Evolutionary conservation across 2,888 invertebrate genomes (phyloP), one percentile per base, ranked within the genome.

Genomic region (Hypsopygia costalis): DNA sequence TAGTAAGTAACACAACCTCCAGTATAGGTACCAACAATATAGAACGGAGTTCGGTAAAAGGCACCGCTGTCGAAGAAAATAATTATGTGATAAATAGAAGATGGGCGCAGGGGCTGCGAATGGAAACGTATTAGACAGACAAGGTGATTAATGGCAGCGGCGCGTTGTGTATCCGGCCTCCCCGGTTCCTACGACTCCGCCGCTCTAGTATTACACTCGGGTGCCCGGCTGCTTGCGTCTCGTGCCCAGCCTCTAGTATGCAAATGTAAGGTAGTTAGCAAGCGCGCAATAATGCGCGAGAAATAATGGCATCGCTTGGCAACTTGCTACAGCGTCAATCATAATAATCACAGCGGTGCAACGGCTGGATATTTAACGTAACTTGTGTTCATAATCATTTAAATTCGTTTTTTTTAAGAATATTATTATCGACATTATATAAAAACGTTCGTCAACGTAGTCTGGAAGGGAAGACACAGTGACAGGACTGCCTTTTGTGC

Each of bases 51-150:
- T 60, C 59, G 60, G 64, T 52, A 53, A 70, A 71, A 66, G 69
- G 63, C 69, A 69, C 63, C 68, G 68, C 68, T 72, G 76, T 70
- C 73, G 74, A 79, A 81, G 79, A 81, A 81, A 85, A 81, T 83
- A 83, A 83, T 85, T 83, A 79, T 75, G 72, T 79, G 79, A 77
- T 81, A 81, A 82, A 80, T 74, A 80, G 78, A 71, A 72, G 77
- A 72, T 70, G 76, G 39, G 74, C 67, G 73, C 63, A 62, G 65
- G 63, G 77, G 68, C 73, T 73, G 68, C 75, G 80, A 83, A 81
- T 79, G 80, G 78, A 78, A 82, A 80, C 80, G 76, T 83, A 83
- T 85, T 85, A 82, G 77, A 77, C 78, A 80, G 80, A 81, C 81
- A 75, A 72, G 74, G 82, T 85, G 86, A 85, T 86, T 85, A 85